Evolutionary conservation across 2,113 vertebrate genomes (phyloP).

Genomic region (Chloropsis cyanopogon): DNA sequence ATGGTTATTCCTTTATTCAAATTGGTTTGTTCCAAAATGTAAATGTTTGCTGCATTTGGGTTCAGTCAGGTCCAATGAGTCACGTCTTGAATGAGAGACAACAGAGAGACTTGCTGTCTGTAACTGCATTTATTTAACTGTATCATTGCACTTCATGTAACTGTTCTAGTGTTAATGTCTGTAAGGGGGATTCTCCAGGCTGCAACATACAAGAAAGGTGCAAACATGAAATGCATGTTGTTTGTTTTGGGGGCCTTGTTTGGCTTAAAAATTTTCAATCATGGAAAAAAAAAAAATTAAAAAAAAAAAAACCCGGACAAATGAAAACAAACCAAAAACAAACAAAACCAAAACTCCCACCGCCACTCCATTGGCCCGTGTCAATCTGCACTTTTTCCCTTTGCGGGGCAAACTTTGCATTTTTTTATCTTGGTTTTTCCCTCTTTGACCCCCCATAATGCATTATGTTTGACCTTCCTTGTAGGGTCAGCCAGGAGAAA

Average conservation of each 20-base stretch:
- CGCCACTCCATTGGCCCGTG: constrained; percentile 76
- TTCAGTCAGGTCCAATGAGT: constrained; percentile 68
- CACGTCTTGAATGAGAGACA: constrained; percentile 48
- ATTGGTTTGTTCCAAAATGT: constrained; percentile 68
- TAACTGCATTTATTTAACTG: constrained; percentile 63
- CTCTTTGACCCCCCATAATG: constrained; percentile 98
- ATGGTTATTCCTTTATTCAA: constrained; percentile 51
- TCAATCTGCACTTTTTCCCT: constrained; percentile 80
- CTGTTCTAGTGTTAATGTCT: constrained; percentile 71
- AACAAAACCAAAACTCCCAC: constrained; percentile 63
- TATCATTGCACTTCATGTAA: constrained; percentile 71
- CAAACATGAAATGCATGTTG: constrained; percentile 99
- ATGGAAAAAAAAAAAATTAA: constrained; percentile 10
- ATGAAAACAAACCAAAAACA: constrained; percentile 47
- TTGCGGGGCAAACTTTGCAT: constrained; percentile 82
- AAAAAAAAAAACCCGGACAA: not conserved
- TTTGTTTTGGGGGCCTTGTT: constrained; percentile 90
- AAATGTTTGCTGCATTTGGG: constrained; percentile 78
- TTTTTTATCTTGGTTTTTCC: constrained; percentile 83
- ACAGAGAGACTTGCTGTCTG: constrained; percentile 60
- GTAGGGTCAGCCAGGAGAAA: constrained; percentile 98
- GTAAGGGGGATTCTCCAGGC: constrained; percentile 87
- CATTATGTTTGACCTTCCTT: constrained; percentile 99
- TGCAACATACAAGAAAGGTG: constrained; percentile 99
- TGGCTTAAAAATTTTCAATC: constrained; percentile 78